Evolutionary conservation across 37 sponge, comb jelly and placozoan genomes (phyloP).

Genomic region (Spongia lamella): DNA sequence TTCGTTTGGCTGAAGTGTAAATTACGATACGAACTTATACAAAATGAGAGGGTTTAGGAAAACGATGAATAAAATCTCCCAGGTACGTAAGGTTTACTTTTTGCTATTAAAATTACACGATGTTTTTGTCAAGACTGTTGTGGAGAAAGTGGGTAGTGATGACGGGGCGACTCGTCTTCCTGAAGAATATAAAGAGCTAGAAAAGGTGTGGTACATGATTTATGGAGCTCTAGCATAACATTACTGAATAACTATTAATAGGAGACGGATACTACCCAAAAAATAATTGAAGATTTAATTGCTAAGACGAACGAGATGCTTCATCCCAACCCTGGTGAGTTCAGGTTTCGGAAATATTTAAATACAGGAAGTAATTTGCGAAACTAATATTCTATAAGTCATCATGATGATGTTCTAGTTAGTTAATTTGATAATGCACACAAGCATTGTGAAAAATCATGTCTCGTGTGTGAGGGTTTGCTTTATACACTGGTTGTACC

Average conservation of each 20-base stretch:
- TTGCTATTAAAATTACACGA: no score
- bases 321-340: conserved; percentile 87
- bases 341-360: no score
- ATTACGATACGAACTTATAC: neutral
- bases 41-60: conserved; percentile 78
- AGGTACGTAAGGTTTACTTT: no score
- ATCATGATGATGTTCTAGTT: no score
- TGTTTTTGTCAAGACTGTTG: conserved; percentile 70
- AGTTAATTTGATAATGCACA: no score
- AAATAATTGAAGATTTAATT: conserved; percentile 40
- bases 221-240: neutral
- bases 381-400: no score
- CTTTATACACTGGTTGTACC: no score
- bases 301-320: conserved; percentile 84
- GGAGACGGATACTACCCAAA: conserved; percentile 70
- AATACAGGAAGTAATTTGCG: no score
- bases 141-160: conserved; percentile 91
- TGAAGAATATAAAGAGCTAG: conserved; percentile 82
- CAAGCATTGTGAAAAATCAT: no score
- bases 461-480: no score
- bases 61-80: conserved; percentile 80
- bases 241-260: conserved; percentile 8
- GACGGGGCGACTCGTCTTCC: conserved; percentile 78
- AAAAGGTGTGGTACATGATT: conserved; percentile 55
- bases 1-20: neutral